phyloP scores from a whole-genome alignment of 1,140 invertebrate genomes.

The Aplysia californica region DNA sequence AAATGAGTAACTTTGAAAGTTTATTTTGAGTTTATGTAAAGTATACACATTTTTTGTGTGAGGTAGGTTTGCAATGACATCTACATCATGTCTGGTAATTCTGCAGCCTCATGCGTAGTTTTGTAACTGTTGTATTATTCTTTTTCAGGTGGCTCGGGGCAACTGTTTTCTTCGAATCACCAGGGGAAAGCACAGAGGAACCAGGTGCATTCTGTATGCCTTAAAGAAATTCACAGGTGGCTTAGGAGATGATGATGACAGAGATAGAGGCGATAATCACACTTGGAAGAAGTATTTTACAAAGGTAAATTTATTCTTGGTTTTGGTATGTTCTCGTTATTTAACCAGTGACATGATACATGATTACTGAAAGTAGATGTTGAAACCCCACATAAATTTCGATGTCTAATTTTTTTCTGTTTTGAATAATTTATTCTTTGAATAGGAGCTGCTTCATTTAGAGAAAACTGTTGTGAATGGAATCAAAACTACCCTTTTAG shows the following conservation, averaged over 20 bases:
- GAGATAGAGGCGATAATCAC: constrained; percentile 61
- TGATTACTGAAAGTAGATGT: background rate
- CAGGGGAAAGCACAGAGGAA: constrained; percentile 39
- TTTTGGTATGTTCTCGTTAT: too few species aligned
- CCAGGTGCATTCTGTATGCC: constrained; percentile 67
- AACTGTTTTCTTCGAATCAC: constrained; percentile 65
- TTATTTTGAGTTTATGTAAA: too few species aligned
- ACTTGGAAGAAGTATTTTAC: constrained; percentile 69
- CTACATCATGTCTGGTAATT: too few species aligned
- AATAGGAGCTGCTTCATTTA: too few species aligned
- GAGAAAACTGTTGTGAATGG: too few species aligned
- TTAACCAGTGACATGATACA: too few species aligned
- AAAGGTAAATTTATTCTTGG: constrained; percentile 55
- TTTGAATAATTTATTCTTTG: too few species aligned
- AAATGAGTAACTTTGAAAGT: too few species aligned
- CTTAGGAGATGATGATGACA: constrained; percentile 70
- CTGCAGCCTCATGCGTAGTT: background rate
- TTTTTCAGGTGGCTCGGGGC: constrained; percentile 66
- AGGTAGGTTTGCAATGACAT: too few species aligned
- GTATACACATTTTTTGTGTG: too few species aligned
- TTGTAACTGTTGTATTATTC: background rate
- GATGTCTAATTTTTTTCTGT: background rate
- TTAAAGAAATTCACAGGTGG: constrained; percentile 71
- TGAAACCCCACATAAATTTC: background rate
- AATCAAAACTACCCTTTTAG: too few species aligned